These are phyloP conservation scores for Stenodema calcarata DNA, from an alignment of 2,888 invertebrate species.

Conservation along the genomic window DNA sequence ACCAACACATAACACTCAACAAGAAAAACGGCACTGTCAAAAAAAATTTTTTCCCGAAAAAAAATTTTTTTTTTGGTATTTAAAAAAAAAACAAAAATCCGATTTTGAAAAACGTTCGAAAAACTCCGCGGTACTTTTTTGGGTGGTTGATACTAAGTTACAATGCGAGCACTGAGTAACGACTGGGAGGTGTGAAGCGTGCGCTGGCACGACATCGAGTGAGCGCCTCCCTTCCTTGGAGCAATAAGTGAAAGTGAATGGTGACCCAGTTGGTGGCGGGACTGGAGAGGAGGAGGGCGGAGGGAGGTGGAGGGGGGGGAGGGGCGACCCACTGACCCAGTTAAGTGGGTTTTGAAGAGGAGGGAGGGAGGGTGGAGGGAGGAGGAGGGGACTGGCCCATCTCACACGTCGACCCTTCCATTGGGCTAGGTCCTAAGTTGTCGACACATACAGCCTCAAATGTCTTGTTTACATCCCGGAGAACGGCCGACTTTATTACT, in stretches of 20 bases:
- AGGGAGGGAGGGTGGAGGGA: conserved; percentile 1
- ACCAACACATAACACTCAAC: conserved; percentile 36
- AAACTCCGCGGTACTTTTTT: background rate
- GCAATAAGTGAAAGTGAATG: conserved; percentile 83
- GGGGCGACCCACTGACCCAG: background rate
- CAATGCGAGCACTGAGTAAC: background rate
- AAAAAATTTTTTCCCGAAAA: background rate
- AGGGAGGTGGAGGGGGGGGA: conserved; percentile 54
- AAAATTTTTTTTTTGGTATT: conserved; percentile 18
- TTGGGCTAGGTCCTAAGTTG: conserved; percentile 33
- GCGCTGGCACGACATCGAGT: conserved; percentile 53
- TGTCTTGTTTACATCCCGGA: background rate
- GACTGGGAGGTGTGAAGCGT: conserved; percentile 48
- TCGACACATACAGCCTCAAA: background rate
- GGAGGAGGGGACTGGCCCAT: background rate
- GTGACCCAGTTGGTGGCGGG: conserved; percentile 70
- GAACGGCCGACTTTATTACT: background rate
- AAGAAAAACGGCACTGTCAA: background rate
- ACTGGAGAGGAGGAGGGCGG: conserved; percentile 21
- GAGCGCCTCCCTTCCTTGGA: conserved; percentile 47
- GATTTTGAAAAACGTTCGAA: background rate
- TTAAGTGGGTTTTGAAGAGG: background rate
- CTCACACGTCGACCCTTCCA: conserved; percentile 8
- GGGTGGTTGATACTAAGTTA: background rate
- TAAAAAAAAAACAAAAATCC: background rate